Conservation (phyloP, 1,140 invertebrate genomes). For the Drosophila elegans region DNA sequence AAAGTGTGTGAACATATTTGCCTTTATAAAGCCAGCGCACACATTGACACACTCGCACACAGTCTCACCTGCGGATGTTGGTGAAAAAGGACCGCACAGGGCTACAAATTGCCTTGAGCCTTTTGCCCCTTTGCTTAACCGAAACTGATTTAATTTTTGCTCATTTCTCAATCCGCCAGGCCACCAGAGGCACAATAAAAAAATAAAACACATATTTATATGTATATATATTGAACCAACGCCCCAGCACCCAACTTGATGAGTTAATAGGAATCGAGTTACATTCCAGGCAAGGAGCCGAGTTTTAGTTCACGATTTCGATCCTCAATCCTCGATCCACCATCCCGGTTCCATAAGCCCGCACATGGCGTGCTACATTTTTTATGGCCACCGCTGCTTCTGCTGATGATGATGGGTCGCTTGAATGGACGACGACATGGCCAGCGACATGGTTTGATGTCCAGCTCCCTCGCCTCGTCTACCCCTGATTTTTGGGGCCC, state of each 20-base stretch:
- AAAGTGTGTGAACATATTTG: conserved; percentile 82
- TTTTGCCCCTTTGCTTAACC: conserved; percentile 62
- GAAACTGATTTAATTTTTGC: conserved; percentile 81
- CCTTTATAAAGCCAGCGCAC: conserved; percentile 65
- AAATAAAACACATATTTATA: conserved; percentile 10
- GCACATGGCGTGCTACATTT: conserved; percentile 58
- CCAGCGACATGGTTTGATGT: conserved; percentile 73
- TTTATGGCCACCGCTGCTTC: conserved; percentile 21
- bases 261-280: conserved; percentile 85
- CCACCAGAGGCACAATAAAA: conserved; percentile 54
- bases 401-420: conserved; percentile 68
- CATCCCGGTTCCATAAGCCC: conserved; percentile 20
- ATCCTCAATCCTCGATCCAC: conserved; percentile 23
- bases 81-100: conserved; percentile 77
- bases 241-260: conserved; percentile 79
- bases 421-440: conserved; percentile 73
- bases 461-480: conserved; percentile 22
- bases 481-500: conserved; percentile 23
- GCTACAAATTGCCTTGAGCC: conserved; percentile 77
- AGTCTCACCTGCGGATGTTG: conserved; percentile 31
- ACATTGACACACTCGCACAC: conserved; percentile 34
- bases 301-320: conserved; percentile 16
- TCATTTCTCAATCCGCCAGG: conserved; percentile 63
- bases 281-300: conserved; percentile 77
- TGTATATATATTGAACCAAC: conserved; percentile 46